These are phyloP conservation scores for Cataglyphis albicans DNA, from an alignment of 2,888 invertebrate genomes.

Conservation along the genomic window DNA sequence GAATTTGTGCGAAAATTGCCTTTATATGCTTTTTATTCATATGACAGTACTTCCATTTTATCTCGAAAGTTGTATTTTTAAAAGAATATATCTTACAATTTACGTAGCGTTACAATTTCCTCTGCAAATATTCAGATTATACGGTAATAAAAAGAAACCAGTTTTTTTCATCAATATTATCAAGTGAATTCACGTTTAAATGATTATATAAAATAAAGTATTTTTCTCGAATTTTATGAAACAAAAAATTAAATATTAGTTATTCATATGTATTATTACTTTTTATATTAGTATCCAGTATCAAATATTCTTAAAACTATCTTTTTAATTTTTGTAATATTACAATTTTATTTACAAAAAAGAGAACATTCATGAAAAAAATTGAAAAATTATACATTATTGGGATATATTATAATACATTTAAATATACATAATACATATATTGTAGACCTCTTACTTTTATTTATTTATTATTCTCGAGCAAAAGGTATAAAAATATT, in stretches of 20 bases:
- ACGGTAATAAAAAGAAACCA: neutral
- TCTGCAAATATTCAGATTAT: neutral
- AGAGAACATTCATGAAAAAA: neutral
- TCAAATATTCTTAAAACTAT: neutral
- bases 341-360: too few relatives aligned
- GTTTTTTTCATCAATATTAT: neutral
- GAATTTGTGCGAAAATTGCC: neutral
- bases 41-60: neutral
- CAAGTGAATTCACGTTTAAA: neutral
- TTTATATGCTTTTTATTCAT: neutral
- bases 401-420: too few relatives aligned
- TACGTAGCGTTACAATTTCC: neutral
- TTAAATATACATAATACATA: too few relatives aligned
- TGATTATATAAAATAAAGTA: neutral
- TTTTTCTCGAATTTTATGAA: neutral
- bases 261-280: neutral
- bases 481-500: too few relatives aligned
- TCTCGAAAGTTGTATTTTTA: neutral
- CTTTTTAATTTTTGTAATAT: neutral
- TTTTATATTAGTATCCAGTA: neutral
- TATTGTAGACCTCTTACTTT: too few relatives aligned
- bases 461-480: too few relatives aligned
- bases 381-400: too few relatives aligned
- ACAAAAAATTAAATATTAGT: too few relatives aligned
- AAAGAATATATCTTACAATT: conserved; percentile 2